Evolutionary conservation across 2,888 invertebrate genomes (phyloP), one percentile per base, ranked within the genome.

Genomic region (Rhagium mordax): DNA sequence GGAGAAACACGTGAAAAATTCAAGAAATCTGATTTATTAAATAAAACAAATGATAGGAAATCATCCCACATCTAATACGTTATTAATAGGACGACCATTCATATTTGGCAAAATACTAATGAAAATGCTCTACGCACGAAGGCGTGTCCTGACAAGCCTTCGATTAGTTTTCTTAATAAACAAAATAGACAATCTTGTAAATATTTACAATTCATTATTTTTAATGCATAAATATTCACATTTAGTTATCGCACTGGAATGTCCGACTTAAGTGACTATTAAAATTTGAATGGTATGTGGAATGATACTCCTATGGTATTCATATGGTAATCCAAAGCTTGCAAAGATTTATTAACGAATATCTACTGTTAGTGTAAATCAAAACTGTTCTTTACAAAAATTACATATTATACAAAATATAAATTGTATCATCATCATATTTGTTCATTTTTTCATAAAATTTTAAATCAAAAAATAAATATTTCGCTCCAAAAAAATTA

Each of bases 111-210:
- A 49, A 18, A 29, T 65, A 13, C 33, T 51, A 65, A 51, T 51
- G 51, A 65, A 65, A 53, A 27, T 33, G 16, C 33, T 27, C 16
- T 10, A 48, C 8, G 10, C 7, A 21, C 29, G 24, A 29, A 51
- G 51, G 65, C 27, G 61, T 61, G 33, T 16, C 21, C 8, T 8
- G 61, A 53, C 65, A 65, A 49, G 51, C 65, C 51, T 13, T 21
- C 51, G 33, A 49, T 49, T 65, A 65, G 53, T 65, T 51, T 51
- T 24, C 65, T 53, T n/a, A 29, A 65, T 65, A 49, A 65, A 49
- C 16, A 29, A n/a, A 49, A 51, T 51, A 29, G 53, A 16, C 21
- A 29, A 65, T 62, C 27, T 29, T 18, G 16, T 65, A 21, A 65
- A 65, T 65, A 65, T 51, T 65, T 51, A 51, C 53, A 6, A 51